A percentile compares a stretch with the other conserved stretches of the same genome.
Conservation (phyloP, 1,140 invertebrate species). For the Leptopilina boulardi region DNA sequence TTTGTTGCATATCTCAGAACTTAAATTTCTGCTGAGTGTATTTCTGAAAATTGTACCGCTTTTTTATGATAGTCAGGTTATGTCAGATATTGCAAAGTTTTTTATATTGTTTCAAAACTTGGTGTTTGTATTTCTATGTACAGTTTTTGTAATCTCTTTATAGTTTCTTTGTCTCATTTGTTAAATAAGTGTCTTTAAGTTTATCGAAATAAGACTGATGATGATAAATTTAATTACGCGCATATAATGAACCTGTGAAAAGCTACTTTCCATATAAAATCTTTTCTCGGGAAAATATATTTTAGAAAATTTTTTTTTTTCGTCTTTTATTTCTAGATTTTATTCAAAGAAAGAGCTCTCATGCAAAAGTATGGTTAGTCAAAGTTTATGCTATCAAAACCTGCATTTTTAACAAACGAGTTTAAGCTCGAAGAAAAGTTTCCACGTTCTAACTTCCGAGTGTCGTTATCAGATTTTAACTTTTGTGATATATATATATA, state of each 20-base stretch:
- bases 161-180: too few relatives aligned
- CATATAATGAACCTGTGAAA: background rate
- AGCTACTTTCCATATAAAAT: background rate
- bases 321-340: background rate
- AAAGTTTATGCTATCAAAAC: conserved; percentile 8
- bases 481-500: background rate
- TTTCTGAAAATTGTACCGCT: background rate
- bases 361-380: conserved; percentile 3
- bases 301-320: conserved; percentile 1
- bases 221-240: background rate
- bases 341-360: background rate
- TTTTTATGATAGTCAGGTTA: background rate
- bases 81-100: background rate
- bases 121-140: background rate
- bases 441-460: conserved; percentile 3
- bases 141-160: background rate
- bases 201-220: background rate
- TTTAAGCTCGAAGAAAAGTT: conserved; percentile 26
- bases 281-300: background rate
- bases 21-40: background rate
- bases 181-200: too few relatives aligned
- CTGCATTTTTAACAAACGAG: conserved; percentile 15
- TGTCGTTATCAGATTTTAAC: conserved; percentile 16
- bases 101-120: background rate
- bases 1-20: conserved; percentile 1